Conservation (phyloP, 2,797 vertebrate species). For the Macropodus opercularis region DNA sequence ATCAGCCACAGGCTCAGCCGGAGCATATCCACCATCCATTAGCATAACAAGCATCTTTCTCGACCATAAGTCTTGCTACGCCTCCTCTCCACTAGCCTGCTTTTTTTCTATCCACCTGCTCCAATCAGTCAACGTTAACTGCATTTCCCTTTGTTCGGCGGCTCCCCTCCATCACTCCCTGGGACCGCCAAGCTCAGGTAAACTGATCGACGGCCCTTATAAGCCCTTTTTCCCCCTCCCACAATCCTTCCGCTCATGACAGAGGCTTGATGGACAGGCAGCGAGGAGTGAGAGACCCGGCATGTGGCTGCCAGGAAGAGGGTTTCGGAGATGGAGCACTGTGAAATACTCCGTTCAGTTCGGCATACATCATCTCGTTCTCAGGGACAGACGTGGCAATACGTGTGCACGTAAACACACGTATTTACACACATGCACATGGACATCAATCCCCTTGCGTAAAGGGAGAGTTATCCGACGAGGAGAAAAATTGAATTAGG, state of each 20-base stretch:
- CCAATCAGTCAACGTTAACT: constrained; percentile 76
- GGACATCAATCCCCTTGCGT: constrained; percentile 74
- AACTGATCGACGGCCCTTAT: constrained; percentile 67
- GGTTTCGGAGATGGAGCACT: constrained; percentile 66
- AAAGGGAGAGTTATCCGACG: constrained; percentile 74
- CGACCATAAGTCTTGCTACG: constrained; percentile 61
- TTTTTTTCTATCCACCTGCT: constrained; percentile 43
- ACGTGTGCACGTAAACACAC: constrained; percentile 44
- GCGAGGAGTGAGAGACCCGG: constrained; percentile 50
- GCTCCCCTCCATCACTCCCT: constrained; percentile 65
- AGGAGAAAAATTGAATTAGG: constrained; percentile 77
- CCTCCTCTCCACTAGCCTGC: constrained; percentile 36
- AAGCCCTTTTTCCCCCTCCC: constrained; percentile 42
- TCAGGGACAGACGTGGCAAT: constrained; percentile 65
- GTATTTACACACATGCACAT: constrained; percentile 52
- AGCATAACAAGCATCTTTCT: constrained; percentile 71
- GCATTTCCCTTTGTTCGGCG: constrained; percentile 69
- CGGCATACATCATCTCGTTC: constrained; percentile 76
- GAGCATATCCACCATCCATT: constrained; percentile 57
- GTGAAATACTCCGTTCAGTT: constrained; percentile 74
- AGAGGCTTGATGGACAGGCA: constrained; percentile 70
- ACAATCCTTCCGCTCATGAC: constrained; percentile 60
- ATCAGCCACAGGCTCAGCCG: constrained; percentile 49
- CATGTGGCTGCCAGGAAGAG: constrained; percentile 65
- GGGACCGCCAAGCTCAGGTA: constrained; percentile 68